Evolutionary conservation across 2,888 invertebrate species (phyloP).

Genomic region (Dynastes hyllus): DNA sequence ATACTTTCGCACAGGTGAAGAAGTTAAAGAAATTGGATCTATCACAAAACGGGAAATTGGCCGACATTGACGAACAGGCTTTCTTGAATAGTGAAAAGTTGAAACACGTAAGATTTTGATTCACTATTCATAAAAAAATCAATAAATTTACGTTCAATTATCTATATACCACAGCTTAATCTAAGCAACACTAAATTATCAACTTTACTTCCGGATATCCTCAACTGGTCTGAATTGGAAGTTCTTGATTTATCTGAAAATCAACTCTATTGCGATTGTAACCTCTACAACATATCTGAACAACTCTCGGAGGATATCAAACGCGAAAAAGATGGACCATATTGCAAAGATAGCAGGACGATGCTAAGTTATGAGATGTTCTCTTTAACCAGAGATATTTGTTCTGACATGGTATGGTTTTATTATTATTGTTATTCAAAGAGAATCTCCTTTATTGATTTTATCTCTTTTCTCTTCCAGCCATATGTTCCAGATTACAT

Average conservation of each 20-base stretch:
- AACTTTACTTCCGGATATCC: conserved; percentile 73
- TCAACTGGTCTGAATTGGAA: conserved; percentile 75
- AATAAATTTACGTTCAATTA: neutral
- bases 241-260: conserved; percentile 77
- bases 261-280: conserved; percentile 79
- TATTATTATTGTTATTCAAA: neutral
- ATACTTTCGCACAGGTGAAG: conserved; percentile 64
- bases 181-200: conserved; percentile 77
- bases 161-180: conserved; percentile 73
- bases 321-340: conserved; percentile 61
- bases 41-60: conserved; percentile 62
- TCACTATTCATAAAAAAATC: neutral
- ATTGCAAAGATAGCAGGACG: conserved; percentile 62
- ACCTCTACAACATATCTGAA: conserved; percentile 66
- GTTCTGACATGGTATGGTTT: conserved; percentile 54
- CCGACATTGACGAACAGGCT: conserved; percentile 75
- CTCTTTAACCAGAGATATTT: conserved; percentile 59
- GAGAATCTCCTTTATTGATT: neutral
- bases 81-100: conserved; percentile 73
- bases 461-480: conserved; percentile 17
- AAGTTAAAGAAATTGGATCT: conserved; percentile 64
- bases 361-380: conserved; percentile 59
- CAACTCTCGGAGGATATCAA: conserved; percentile 61
- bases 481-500: conserved; percentile 35
- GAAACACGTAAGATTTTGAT: conserved; percentile 71